A percentile compares a stretch with the other conserved stretches of the same genome.
Conservation (phyloP, 2,797 vertebrate species). For the Limosa lapponica region DNA sequence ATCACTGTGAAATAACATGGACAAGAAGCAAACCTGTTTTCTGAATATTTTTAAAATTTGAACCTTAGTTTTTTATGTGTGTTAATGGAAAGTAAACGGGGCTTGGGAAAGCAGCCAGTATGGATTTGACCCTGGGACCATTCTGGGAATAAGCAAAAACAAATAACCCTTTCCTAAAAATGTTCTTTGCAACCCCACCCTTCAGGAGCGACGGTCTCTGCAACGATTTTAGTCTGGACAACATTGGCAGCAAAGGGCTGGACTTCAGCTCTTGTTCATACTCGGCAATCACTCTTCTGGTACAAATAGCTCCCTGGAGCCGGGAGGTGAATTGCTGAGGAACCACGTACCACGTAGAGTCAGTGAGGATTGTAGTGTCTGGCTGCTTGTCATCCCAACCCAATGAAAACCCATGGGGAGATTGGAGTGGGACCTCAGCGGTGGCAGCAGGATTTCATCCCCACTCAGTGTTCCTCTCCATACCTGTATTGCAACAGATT, state of each 20-base stretch:
- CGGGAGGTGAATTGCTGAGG: neutral
- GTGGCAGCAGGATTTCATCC: neutral
- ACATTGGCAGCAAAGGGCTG: neutral
- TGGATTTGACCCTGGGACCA: neutral
- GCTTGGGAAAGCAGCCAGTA: neutral
- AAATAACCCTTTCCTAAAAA: constrained; percentile 12
- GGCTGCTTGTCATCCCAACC: neutral
- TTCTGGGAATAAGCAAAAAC: neutral
- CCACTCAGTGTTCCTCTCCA: neutral
- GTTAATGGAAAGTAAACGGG: neutral
- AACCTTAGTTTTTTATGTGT: neutral
- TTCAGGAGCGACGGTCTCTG: neutral
- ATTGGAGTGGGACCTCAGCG: neutral
- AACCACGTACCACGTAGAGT: accelerated
- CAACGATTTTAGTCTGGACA: neutral
- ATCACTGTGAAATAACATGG: neutral
- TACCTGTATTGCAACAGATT: neutral
- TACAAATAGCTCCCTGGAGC: neutral
- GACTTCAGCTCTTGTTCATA: neutral
- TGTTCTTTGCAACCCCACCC: neutral
- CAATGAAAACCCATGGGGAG: neutral
- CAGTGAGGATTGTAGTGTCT: neutral
- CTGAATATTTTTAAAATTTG: neutral
- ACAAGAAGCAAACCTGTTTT: neutral
- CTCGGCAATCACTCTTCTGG: neutral